Conservation (phyloP, 2,113 vertebrate genomes). For the Candoia aspera region DNA sequence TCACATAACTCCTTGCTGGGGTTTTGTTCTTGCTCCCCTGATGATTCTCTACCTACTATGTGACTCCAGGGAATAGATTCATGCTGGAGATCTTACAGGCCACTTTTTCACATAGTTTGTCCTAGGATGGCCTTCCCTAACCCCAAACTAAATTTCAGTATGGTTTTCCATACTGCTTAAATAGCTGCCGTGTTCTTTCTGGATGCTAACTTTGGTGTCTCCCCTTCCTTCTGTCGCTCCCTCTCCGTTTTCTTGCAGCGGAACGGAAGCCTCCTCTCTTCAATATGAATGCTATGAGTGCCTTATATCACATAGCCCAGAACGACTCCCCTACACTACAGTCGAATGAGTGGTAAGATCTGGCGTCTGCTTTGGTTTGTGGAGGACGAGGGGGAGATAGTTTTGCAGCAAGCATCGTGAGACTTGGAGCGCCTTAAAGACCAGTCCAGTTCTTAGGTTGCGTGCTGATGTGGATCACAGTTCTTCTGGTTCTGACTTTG, state of each 20-base stretch:
- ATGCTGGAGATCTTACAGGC: no score
- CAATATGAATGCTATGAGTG: conserved; percentile 99
- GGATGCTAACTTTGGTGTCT: conserved; percentile 2
- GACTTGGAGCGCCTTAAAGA: neutral
- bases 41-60: no score
- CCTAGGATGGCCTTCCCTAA: no score
- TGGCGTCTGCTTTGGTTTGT: neutral
- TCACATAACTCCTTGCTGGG: no score
- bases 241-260: conserved; percentile 76
- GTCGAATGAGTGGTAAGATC: conserved; percentile 94
- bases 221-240: conserved; percentile 49
- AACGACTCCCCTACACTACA: conserved; percentile 96
- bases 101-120: no score
- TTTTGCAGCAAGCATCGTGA: neutral
- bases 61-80: no score
- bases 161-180: no score
- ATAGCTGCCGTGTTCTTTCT: no score
- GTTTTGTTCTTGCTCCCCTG: no score
- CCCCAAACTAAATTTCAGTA: no score
- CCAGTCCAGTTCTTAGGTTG: neutral
- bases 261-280: conserved; percentile 98
- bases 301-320: conserved; percentile 99
- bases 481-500: conserved; percentile 15
- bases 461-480: neutral
- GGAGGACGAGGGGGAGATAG: neutral